These are phyloP conservation scores for Hermaeophaga mercurialis DNA, from an alignment of 2,888 invertebrate species.

Conservation along the genomic window DNA sequence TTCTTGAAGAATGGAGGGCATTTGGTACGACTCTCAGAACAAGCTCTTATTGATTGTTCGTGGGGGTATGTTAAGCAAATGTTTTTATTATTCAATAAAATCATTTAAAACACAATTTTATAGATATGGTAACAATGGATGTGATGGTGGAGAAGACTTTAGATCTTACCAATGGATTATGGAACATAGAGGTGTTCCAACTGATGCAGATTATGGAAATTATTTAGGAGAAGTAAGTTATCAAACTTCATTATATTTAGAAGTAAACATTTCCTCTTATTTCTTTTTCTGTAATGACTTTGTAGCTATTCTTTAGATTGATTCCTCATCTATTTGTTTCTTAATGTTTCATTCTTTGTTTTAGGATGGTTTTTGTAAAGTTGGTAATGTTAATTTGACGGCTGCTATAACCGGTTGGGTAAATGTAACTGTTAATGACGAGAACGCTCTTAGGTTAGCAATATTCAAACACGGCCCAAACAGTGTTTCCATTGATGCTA, in stretches of 20 bases:
- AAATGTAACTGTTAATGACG: slow-evolving; percentile 80
- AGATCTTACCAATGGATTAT: slow-evolving; percentile 92
- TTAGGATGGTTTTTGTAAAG: slow-evolving; percentile 88
- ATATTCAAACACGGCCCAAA: slow-evolving; percentile 88
- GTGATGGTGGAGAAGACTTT: slow-evolving; percentile 97
- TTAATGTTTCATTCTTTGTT: slow-evolving; percentile 43
- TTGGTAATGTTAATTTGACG: slow-evolving; percentile 70
- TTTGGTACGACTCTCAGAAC: slow-evolving; percentile 84
- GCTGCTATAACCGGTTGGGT: slow-evolving; percentile 84
- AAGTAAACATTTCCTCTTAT: no score
- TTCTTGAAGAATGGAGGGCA: slow-evolving; percentile 83
- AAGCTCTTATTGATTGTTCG: slow-evolving; percentile 93
- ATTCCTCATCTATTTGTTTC: no score
- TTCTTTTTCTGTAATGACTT: no score
- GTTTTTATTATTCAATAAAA: background rate
- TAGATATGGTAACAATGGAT: slow-evolving; percentile 90
- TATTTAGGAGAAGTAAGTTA: slow-evolving; percentile 75
- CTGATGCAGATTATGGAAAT: slow-evolving; percentile 89
- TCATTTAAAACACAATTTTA: slow-evolving; percentile 11
- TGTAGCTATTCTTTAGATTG: no score
- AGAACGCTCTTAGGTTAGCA: slow-evolving; percentile 77
- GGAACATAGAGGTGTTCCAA: slow-evolving; percentile 84
- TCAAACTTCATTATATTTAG: no score
- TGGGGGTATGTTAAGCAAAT: slow-evolving; percentile 70
- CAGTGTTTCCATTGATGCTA: slow-evolving; percentile 89